Evolutionary conservation across 2,113 vertebrate genomes (phyloP).

Genomic region (Excalfactoria chinensis): DNA sequence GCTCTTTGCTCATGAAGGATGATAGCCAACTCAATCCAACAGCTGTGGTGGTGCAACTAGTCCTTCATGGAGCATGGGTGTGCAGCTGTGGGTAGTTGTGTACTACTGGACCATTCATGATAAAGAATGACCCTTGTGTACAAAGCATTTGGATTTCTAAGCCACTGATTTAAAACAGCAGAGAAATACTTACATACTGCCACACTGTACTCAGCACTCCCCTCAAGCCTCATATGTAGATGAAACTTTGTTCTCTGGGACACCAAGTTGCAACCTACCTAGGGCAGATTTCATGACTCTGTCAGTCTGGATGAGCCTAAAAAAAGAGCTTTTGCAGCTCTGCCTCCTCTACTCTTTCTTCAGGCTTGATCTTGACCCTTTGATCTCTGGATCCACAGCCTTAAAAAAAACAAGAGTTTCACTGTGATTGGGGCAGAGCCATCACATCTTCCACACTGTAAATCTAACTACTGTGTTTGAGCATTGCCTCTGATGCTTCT

Average conservation of each 20-base stretch:
- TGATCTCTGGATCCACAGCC: slow-evolving; percentile 54
- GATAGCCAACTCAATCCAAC: not conserved
- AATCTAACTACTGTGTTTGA: slow-evolving; percentile 68
- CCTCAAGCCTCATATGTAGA: not conserved
- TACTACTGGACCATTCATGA: not conserved
- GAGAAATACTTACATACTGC: not conserved
- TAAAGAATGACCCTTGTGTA: not conserved
- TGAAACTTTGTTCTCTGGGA: not conserved
- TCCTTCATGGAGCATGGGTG: not conserved
- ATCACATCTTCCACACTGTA: slow-evolving; percentile 58
- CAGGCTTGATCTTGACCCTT: slow-evolving; percentile 51
- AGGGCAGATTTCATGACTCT: not conserved
- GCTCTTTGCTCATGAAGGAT: not conserved
- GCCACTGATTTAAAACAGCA: not conserved
- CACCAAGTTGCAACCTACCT: not conserved
- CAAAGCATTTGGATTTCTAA: not conserved
- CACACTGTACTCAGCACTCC: not conserved
- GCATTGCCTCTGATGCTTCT: slow-evolving; percentile 62
- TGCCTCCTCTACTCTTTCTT: not conserved
- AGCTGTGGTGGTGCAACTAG: accelerated
- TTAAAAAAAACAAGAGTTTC: slow-evolving; percentile 52
- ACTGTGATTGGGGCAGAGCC: not conserved
- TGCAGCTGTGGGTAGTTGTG: not conserved
- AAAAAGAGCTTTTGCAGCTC: slow-evolving; percentile 1
- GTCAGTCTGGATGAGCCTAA: not conserved